These are phyloP conservation scores for Cordilura impudica DNA, from an alignment of 2,888 invertebrate species.

Conservation along the genomic window DNA sequence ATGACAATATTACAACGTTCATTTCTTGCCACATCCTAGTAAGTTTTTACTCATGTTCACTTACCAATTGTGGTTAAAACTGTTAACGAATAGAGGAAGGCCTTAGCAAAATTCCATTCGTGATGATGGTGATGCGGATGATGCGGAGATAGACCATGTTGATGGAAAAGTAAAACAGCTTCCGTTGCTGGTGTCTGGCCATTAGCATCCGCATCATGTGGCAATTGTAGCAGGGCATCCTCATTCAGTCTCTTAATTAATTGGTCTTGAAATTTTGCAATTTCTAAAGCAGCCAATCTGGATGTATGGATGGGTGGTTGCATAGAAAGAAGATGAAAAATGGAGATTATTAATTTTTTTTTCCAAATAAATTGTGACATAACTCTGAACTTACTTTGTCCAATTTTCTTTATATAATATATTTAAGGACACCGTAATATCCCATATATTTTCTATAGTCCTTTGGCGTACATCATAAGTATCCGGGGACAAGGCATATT, in stretches of 20 bases:
- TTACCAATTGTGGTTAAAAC: slow-evolving; percentile 95
- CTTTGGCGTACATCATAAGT: slow-evolving; percentile 81
- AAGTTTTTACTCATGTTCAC: slow-evolving; percentile 67
- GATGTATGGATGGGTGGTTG: too few relatives aligned
- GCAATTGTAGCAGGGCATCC: slow-evolving; percentile 85
- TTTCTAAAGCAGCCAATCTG: slow-evolving; percentile 78
- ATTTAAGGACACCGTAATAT: slow-evolving; percentile 91
- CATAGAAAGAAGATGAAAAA: not conserved
- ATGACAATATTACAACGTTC: not conserved
- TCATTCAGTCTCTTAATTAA: slow-evolving; percentile 88
- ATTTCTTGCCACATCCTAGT: not conserved
- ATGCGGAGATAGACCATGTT: slow-evolving; percentile 79
- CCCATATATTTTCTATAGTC: slow-evolving; percentile 94
- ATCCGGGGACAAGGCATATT: slow-evolving; percentile 75
- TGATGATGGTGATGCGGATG: slow-evolving; percentile 68
- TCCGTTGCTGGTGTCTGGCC: slow-evolving; percentile 76
- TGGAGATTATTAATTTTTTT: not conserved
- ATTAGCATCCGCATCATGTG: slow-evolving; percentile 78
- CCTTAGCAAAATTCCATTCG: slow-evolving; percentile 92
- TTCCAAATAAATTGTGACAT: not conserved
- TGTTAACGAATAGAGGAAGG: slow-evolving; percentile 96
- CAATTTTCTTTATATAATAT: slow-evolving; percentile 94
- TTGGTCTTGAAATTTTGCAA: slow-evolving; percentile 88
- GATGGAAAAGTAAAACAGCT: slow-evolving; percentile 76
- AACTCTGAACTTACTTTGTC: slow-evolving; percentile 86